A percentile compares a stretch with the other conserved stretches of the same genome.
Conservation (phyloP, 2,797 vertebrate genomes). For the Sebastes matsubarae region DNA sequence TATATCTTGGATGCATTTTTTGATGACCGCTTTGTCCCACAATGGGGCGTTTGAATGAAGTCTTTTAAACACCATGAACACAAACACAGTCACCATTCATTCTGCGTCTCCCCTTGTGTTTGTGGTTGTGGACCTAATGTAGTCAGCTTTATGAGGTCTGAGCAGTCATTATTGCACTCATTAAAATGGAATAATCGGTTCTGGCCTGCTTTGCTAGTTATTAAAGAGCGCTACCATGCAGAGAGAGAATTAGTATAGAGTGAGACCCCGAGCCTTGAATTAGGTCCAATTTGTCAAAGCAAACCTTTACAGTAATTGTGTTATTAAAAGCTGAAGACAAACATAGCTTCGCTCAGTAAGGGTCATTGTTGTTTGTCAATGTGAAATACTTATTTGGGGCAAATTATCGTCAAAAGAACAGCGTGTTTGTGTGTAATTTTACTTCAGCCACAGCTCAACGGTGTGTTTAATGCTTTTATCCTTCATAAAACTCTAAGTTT, state of each 20-base stretch:
- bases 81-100: conserved; percentile 18
- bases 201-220: conserved; percentile 48
- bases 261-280: conserved; percentile 25
- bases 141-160: conserved; percentile 53
- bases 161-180: conserved; percentile 54
- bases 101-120: conserved; percentile 14
- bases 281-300: conserved; percentile 55
- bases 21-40: not conserved
- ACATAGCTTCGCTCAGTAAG: not conserved
- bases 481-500: not conserved
- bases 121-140: conserved; percentile 42
- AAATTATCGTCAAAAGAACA: not conserved
- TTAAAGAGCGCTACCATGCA: conserved; percentile 43
- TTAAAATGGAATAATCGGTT: conserved; percentile 62
- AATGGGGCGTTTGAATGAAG: not conserved
- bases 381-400: not conserved
- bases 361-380: conserved; percentile 14
- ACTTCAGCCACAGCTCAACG: not conserved
- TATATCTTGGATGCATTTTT: conserved; percentile 2
- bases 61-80: not conserved
- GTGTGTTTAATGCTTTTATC: conserved; percentile 10
- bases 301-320: conserved; percentile 41
- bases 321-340: conserved; percentile 31
- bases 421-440: not conserved
- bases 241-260: conserved; percentile 40